Conservation (phyloP, 1,140 invertebrate genomes). For the Macrotrachela quadricornifera region DNA sequence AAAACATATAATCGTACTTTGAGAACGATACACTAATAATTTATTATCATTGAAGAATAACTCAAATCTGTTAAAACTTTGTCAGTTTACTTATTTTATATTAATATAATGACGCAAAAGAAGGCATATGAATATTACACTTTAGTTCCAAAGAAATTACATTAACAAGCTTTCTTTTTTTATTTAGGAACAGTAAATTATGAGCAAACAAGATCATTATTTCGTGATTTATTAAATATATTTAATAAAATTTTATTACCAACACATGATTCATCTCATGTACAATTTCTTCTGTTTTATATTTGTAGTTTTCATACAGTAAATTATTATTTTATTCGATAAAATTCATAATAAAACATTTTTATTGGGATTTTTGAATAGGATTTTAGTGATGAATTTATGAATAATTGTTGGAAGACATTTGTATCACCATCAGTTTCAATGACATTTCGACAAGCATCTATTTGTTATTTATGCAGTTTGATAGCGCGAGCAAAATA, state of each 20-base stretch:
- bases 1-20: no score
- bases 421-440: conserved; percentile 43
- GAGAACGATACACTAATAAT: no score
- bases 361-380: no score
- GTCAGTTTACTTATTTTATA: no score
- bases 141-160: no score
- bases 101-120: no score
- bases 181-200: conserved; percentile 20
- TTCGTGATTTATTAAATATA: conserved; percentile 34
- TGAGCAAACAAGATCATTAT: conserved; percentile 27
- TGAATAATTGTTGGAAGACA: conserved; percentile 51
- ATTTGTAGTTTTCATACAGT: conserved; percentile 45
- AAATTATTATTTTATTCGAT: no score
- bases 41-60: no score
- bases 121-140: no score
- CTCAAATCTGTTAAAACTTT: no score
- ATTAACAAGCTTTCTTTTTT: conserved; percentile 5
- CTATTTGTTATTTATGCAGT: conserved; percentile 51
- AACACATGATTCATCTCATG: conserved; percentile 47
- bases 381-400: conserved; percentile 40
- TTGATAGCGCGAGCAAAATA: conserved; percentile 46
- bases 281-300: conserved; percentile 57
- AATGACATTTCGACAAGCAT: conserved; percentile 42
- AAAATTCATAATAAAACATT: no score
- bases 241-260: conserved; percentile 52